Evolutionary conservation across 2,888 invertebrate genomes (phyloP), one percentile per base, ranked within the genome.

Genomic region (Aspidapion aeneum): DNA sequence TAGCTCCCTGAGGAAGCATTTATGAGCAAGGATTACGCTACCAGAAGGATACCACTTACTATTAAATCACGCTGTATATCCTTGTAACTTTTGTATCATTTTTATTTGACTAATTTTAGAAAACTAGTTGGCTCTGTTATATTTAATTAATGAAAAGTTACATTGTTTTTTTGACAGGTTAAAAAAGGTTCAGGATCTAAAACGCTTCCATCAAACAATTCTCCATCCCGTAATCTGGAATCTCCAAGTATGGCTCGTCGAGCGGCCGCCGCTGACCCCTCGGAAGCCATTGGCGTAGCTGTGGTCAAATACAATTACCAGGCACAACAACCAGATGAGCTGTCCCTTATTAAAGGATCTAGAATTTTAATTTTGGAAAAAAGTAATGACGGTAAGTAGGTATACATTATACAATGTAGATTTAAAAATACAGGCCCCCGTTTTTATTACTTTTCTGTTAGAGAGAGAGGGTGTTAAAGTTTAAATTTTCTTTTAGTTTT

Each of bases 221-320:
- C 91, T 1, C 93, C 94, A 9, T 93, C 93, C 61, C 86, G 92
- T 69, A 90, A 90, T 71, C 79, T 80, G 17, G 90, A 90, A 77
- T 89, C 91, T 72, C 92, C 91, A 67, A 87, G 86, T 56, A 89
- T 90, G 82, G 87, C 89, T 71, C 86, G 89, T 71, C 82, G 90
- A 70, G 90, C 91, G 63, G 90, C 92, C 62, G 90, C 92, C 62
- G 89, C 90, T 57, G 94, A 94, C 82, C 91, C 94, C 57, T 86
- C 90, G 57, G 95, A 94, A 78, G 93, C 94, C 56, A 91, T 95
- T 67, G 91, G 87, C 66, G 88, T 91, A 17, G 96, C 96, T 48
- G 89, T 96, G 63, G 98, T 97, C 72, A 98, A 98, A 82, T 99
- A 96, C 82, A 94, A 93, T 82, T 94, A 94, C 81, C 90, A 90